These are phyloP conservation scores for Syngnathus scovelli DNA, from an alignment of 2,113 vertebrate genomes.

Conservation along the genomic window DNA sequence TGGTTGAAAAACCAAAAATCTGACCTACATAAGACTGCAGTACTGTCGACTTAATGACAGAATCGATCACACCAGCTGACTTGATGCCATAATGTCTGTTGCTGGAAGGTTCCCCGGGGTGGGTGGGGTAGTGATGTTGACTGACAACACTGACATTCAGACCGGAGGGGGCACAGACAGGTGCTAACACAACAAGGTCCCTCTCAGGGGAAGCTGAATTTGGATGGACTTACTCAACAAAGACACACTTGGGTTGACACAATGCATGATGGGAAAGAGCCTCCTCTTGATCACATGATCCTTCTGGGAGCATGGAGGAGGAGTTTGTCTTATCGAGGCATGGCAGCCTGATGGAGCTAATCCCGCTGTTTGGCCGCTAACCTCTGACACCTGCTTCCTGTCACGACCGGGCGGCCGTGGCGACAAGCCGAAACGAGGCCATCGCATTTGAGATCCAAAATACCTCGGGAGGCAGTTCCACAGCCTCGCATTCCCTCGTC, in stretches of 20 bases:
- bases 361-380: slow-evolving; percentile 3
- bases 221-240: slow-evolving; percentile 25
- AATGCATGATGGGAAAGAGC: slow-evolving; percentile 8
- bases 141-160: slow-evolving; percentile 67
- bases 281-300: slow-evolving; percentile 9
- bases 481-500: background rate
- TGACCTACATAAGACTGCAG: background rate
- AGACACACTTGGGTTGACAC: slow-evolving; percentile 7
- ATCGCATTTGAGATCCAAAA: slow-evolving; percentile 8
- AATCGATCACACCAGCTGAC: slow-evolving; percentile 20
- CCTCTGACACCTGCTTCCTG: slow-evolving; percentile 23
- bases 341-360: background rate
- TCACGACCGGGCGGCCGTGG: slow-evolving; percentile 5
- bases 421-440: slow-evolving; percentile 22
- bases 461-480: slow-evolving; percentile 5
- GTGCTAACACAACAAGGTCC: slow-evolving; percentile 43
- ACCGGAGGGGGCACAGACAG: slow-evolving; percentile 33
- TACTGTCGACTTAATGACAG: background rate
- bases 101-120: slow-evolving; percentile 55
- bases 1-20: no score
- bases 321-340: slow-evolving; percentile 4
- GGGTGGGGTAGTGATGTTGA: slow-evolving; percentile 45
- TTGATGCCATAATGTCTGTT: slow-evolving; percentile 45
- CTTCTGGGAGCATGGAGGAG: background rate
- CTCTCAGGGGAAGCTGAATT: slow-evolving; percentile 46